Evolutionary conservation across 2,113 vertebrate species (phyloP), one percentile per base, ranked within the genome.

Genomic region (Menidia beryllina): DNA sequence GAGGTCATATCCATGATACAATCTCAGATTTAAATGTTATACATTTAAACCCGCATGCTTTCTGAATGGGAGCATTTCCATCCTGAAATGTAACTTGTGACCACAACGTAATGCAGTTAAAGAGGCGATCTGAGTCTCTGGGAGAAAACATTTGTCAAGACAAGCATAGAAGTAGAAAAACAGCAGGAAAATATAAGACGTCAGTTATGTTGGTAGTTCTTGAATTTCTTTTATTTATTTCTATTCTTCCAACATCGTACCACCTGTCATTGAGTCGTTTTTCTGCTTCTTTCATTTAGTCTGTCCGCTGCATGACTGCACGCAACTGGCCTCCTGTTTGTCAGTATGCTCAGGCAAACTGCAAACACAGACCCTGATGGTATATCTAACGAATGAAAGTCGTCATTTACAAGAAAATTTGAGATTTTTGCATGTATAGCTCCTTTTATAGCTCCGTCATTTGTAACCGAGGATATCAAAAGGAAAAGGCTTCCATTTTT

Each of bases 191-290:
- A 19, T 60, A 24, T 19, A 52, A 49, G 0, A 3, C n/a, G 48
- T 77, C 69, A 86, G 81, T 86, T 77, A 88, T 69, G 64, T 27
- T 52, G 53, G 27, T 84, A 86, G 58, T 78, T 77, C 53, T 53
- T 75, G 72, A 73, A 71, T 73, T 56, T 26, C 67, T 81, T 58
- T 61, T 36, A 24, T 72, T 75, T 67, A 6, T 51, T 80, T 64
- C 63, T 30, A 41, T 68, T 69, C 43, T 55, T 51, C 5, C 20
- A 19, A 21, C 67, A 55, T 24, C 67, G 76, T 81, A 56, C 34
- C 54, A 36, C 69, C 57, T 61, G 59, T 64, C 70, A 71, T 53
- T 64, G 59, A 8, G 38, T 47, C 43, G 21, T 41, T 26, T 78
- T 59, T 67, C 61, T 56, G 43, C 2, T 36, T 45, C 39, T 74